Percentiles rank a stretch among this genome's conserved stretches.
Evolutionary conservation across 2,797 vertebrate species (phyloP).

Genomic region (Babyrousa celebensis): DNA sequence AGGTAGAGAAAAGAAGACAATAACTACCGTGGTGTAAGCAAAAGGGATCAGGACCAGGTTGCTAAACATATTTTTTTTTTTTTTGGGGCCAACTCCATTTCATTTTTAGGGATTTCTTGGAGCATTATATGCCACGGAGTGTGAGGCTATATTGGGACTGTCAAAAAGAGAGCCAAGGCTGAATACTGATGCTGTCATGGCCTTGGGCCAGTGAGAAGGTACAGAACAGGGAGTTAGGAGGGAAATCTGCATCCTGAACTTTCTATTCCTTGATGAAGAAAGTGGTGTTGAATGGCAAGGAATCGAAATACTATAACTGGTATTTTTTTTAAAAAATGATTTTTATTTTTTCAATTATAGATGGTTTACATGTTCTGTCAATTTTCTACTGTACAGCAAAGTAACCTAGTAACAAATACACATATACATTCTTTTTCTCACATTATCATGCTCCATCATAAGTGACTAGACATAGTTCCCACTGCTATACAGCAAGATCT

Average conservation of each 20-base stretch:
- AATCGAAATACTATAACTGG: not conserved
- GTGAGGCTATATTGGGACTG: rapidly evolving
- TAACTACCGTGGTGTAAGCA: not conserved
- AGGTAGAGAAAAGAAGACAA: not conserved
- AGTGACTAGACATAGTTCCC: too few relatives aligned
- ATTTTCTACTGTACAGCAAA: too few relatives aligned
- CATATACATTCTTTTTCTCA: too few relatives aligned
- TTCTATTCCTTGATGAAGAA: not conserved
- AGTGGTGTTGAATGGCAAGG: not conserved
- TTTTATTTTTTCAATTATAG: too few relatives aligned
- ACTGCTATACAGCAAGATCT: too few relatives aligned
- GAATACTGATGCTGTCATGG: not conserved
- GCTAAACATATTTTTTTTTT: constrained; percentile 8
- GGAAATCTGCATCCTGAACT: not conserved
- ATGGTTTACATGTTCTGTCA: too few relatives aligned
- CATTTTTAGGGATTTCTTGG: not conserved
- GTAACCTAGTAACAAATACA: too few relatives aligned
- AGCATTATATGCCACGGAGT: not conserved
- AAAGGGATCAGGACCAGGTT: not conserved
- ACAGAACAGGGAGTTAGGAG: not conserved
- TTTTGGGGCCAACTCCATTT: not conserved
- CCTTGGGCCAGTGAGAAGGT: not conserved
- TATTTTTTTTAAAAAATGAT: too few relatives aligned
- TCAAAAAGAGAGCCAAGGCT: not conserved
- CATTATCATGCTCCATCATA: too few relatives aligned